Evolutionary conservation across 1,140 invertebrate genomes (phyloP).

Genomic region (Meteorus sp.): DNA sequence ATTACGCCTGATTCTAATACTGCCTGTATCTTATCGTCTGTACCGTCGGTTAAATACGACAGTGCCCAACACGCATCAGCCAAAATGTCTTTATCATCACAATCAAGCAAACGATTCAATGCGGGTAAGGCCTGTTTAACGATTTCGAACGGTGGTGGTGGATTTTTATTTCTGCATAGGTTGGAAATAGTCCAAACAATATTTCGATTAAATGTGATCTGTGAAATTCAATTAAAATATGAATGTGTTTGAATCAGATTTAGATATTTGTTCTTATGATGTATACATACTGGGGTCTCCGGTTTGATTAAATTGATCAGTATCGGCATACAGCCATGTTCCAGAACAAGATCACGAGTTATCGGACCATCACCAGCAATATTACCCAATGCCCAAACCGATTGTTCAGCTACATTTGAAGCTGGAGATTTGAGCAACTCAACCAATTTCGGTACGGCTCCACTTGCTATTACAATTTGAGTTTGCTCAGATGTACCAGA

Average conservation of each 20-base stretch:
- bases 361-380: constrained; percentile 88
- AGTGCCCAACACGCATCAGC: constrained; percentile 96
- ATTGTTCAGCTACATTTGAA: constrained; percentile 88
- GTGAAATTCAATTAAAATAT: constrained; percentile 17
- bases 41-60: constrained; percentile 93
- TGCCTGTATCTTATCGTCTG: constrained; percentile 89
- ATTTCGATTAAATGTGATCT: constrained; percentile 53
- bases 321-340: constrained; percentile 65
- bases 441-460: constrained; percentile 86
- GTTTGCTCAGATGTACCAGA: constrained; percentile 93
- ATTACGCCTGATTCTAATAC: constrained; percentile 76
- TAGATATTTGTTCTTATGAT: constrained; percentile 26
- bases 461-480: constrained; percentile 78
- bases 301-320: constrained; percentile 69
- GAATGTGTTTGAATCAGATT: constrained; percentile 21
- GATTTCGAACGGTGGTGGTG: constrained; percentile 74
- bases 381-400: constrained; percentile 97
- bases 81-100: constrained; percentile 75
- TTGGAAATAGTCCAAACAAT: constrained; percentile 93
- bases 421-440: constrained; percentile 73
- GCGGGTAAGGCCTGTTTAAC: constrained; percentile 81
- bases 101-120: constrained; percentile 75
- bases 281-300: constrained; percentile 58
- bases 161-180: constrained; percentile 90
- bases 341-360: constrained; percentile 76